phyloP scores from a whole-genome alignment of 2,113 vertebrate species.

The Cygnus atratus region DNA sequence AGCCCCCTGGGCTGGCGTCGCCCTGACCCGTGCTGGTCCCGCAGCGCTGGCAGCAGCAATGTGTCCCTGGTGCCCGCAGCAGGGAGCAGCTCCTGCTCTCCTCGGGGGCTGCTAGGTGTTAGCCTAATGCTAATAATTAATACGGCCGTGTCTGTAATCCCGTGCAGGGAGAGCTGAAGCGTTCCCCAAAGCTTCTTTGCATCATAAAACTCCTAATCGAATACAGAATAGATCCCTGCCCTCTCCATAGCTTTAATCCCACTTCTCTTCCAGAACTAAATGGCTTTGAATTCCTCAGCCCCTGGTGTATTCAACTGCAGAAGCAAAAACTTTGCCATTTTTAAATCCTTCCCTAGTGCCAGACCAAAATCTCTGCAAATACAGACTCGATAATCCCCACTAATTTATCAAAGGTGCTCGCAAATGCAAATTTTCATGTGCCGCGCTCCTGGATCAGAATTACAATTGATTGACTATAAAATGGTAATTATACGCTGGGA shows the following conservation, averaged over 20 bases:
- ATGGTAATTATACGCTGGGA: conserved; percentile 59
- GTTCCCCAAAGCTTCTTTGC: conserved; percentile 54
- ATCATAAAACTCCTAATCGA: conserved; percentile 64
- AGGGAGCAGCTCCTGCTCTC: background rate
- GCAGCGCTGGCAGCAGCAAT: background rate
- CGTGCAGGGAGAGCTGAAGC: background rate
- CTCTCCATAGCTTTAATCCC: conserved; percentile 52
- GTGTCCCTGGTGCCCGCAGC: background rate
- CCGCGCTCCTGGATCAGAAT: conserved; percentile 22
- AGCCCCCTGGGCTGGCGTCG: background rate
- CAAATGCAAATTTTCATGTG: background rate
- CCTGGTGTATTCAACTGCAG: conserved; percentile 31
- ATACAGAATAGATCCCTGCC: conserved; percentile 50
- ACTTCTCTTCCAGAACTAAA: conserved; percentile 51
- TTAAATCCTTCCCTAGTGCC: conserved; percentile 37
- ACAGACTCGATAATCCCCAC: conserved; percentile 20
- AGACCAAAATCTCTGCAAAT: conserved; percentile 52
- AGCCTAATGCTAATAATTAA: conserved; percentile 56
- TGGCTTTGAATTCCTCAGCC: conserved; percentile 39
- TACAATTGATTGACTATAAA: conserved; percentile 57
- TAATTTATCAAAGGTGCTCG: conserved; percentile 56
- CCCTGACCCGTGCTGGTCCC: too few relatives aligned
- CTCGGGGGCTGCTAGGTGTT: background rate
- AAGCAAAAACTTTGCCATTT: conserved; percentile 56
- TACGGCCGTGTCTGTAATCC: conserved; percentile 53